Evolutionary conservation across 2,113 vertebrate genomes (phyloP).

Genomic region (Stomatorhinus ivindoensis): DNA sequence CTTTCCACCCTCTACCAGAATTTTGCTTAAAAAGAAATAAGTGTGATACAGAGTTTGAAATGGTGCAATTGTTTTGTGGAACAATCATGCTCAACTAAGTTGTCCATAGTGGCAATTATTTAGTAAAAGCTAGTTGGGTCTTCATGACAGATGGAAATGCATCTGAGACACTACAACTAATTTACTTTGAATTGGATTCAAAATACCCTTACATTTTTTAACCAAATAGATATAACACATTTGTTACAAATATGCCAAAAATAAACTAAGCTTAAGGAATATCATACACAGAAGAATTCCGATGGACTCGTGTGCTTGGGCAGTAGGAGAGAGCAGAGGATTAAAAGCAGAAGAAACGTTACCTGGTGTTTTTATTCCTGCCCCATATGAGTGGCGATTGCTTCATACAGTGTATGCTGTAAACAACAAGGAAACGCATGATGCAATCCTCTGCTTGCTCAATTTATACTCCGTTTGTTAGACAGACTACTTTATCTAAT

Average conservation of each 20-base stretch:
- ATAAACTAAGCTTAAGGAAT: neutral
- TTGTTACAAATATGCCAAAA: neutral
- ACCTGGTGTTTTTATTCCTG: neutral
- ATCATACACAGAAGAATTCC: neutral
- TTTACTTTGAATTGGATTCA: neutral
- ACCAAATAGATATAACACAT: neutral
- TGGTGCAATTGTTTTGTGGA: neutral
- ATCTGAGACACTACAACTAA: neutral
- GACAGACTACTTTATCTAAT: neutral
- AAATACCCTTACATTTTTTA: neutral
- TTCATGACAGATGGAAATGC: neutral
- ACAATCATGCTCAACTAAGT: neutral
- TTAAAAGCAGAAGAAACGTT: neutral
- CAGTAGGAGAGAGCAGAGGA: neutral
- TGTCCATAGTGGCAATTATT: neutral
- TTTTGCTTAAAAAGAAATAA: neutral
- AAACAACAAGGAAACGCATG: slow-evolving; percentile 3
- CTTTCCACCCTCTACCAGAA: neutral
- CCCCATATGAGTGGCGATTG: neutral
- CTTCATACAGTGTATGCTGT: slow-evolving; percentile 1
- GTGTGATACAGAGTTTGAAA: neutral
- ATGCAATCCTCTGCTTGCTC: neutral
- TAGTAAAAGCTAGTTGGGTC: neutral
- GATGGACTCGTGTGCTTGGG: neutral
- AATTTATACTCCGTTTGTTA: neutral